Percentiles rank a stretch among this genome's conserved stretches.
Evolutionary conservation across 2,797 vertebrate species (phyloP).

Genomic region (Neoniphon sammara): DNA sequence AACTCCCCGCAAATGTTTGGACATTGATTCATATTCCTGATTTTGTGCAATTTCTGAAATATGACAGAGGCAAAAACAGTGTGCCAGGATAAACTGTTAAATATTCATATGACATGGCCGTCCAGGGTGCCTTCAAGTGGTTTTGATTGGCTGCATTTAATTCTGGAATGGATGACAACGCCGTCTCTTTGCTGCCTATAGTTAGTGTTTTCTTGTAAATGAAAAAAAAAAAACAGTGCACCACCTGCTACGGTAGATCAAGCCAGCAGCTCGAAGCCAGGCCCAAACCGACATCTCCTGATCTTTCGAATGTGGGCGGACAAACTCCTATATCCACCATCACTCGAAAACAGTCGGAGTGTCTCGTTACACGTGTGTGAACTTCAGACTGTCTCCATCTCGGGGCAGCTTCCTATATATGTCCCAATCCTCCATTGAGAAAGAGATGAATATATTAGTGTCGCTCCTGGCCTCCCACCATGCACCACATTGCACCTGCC

Average conservation of each 20-base stretch:
- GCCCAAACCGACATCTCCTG: slow-evolving; percentile 75
- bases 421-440: slow-evolving; percentile 33
- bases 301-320: slow-evolving; percentile 68
- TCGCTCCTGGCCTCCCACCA: slow-evolving; percentile 2
- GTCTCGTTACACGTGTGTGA: slow-evolving; percentile 64
- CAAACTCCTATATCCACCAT: slow-evolving; percentile 67
- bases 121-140: slow-evolving; percentile 46
- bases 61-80: neutral
- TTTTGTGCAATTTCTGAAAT: slow-evolving; percentile 25
- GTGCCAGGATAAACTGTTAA: slow-evolving; percentile 28
- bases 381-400: slow-evolving; percentile 55
- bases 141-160: slow-evolving; percentile 55
- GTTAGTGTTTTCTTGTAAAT: slow-evolving; percentile 74
- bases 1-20: neutral
- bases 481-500: slow-evolving; percentile 16
- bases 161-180: slow-evolving; percentile 71
- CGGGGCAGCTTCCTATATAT: slow-evolving; percentile 41
- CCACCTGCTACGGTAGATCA: slow-evolving; percentile 76
- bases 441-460: slow-evolving; percentile 21
- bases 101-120: slow-evolving; percentile 43
- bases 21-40: neutral
- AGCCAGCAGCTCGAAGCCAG: slow-evolving; percentile 76
- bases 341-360: slow-evolving; percentile 66
- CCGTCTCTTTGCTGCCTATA: slow-evolving; percentile 76
- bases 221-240: slow-evolving; percentile 61